Percentiles rank a stretch among this genome's conserved stretches.
Evolutionary conservation across 2,113 vertebrate species (phyloP).

Genomic region (Burhinus bistriatus): DNA sequence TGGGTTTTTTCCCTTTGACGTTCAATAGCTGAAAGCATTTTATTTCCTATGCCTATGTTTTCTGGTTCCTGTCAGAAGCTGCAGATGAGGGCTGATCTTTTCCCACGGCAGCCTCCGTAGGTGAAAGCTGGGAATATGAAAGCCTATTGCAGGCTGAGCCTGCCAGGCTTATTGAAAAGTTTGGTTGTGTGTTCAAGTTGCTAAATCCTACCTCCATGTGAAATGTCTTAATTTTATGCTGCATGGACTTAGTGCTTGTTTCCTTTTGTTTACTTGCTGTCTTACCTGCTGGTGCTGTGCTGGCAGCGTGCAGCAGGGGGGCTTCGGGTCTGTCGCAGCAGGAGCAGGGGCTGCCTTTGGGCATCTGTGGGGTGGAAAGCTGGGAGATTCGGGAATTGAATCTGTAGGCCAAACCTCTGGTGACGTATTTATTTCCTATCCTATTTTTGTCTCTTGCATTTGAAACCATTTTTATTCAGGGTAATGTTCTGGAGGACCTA

Average conservation of each 20-base stretch:
- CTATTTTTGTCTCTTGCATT: not conserved
- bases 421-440: not conserved
- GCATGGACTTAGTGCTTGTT: not conserved
- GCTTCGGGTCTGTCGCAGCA: not conserved
- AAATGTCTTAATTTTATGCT: not conserved
- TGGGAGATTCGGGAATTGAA: not conserved
- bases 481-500: not conserved
- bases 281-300: accelerated
- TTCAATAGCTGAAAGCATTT: accelerated
- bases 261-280: not conserved
- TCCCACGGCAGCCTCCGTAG: not conserved
- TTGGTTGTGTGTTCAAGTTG: not conserved
- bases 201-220: not conserved
- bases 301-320: accelerated
- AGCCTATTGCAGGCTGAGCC: not conserved
- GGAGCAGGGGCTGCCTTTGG: not conserved
- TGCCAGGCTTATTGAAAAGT: not conserved
- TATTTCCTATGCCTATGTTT: not conserved
- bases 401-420: not conserved
- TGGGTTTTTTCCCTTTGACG: not conserved
- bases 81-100: not conserved
- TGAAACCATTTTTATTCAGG: not conserved
- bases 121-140: not conserved
- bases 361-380: not conserved
- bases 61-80: not conserved